These are phyloP conservation scores for Pocillopora grandis DNA, from an alignment of 92 coral and sea anemone species.

Conservation along the genomic window DNA sequence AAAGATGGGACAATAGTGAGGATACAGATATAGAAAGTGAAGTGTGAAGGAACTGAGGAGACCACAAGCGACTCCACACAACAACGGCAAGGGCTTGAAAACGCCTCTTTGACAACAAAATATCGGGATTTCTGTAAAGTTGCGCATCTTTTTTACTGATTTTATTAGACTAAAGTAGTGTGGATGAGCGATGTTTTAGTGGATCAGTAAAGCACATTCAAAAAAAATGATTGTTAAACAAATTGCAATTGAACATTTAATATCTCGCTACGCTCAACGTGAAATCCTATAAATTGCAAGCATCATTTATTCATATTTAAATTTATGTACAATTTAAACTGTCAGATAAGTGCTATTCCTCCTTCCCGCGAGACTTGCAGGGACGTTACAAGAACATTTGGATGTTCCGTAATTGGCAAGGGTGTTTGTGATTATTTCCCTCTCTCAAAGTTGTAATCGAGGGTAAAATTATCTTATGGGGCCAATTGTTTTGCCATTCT, in stretches of 20 bases:
- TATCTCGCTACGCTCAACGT: background rate
- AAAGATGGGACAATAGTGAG: background rate
- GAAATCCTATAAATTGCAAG: background rate
- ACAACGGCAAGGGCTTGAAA: too few relatives aligned
- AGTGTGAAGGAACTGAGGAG: background rate
- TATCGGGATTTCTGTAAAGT: too few relatives aligned
- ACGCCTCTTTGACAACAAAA: too few relatives aligned
- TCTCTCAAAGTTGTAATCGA: background rate
- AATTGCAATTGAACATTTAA: background rate
- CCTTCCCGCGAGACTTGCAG: too few relatives aligned
- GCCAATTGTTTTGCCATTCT: background rate
- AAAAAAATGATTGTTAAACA: background rate
- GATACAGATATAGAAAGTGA: background rate
- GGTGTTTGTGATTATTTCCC: background rate
- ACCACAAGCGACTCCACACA: background rate
- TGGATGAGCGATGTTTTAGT: background rate
- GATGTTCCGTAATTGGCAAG: too few relatives aligned
- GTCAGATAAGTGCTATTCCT: too few relatives aligned
- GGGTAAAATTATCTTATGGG: background rate
- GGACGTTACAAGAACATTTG: too few relatives aligned
- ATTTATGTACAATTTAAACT: background rate
- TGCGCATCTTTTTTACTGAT: background rate
- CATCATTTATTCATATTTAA: background rate
- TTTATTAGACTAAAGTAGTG: constrained; percentile 2
- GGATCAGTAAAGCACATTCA: constrained; percentile 9